Base-by-base conservation (phyloP, 2,888 invertebrate genomes). In the Junonia oenone region DNA sequence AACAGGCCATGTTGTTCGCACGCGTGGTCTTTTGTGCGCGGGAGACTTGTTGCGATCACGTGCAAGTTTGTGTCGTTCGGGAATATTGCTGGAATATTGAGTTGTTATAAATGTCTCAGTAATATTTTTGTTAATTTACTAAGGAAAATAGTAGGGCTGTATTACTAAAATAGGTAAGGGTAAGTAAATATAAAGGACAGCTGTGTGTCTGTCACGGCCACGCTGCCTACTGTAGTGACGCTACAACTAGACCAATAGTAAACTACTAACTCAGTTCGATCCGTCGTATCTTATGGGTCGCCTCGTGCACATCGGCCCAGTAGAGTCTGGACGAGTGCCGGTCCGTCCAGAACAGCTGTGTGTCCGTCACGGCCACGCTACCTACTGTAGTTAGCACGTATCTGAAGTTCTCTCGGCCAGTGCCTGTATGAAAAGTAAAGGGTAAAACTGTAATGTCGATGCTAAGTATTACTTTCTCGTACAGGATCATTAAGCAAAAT, bases 291-390 rank as follows among this genome's bases (percentile, higher is more conserved):
- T 64, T 71, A 17, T 75, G 75, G 11, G 71, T 63, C 1, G 72
- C 65, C 45, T 83, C 81, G 19, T 85, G 80, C 4, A 83, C 56
- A 9, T 65, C 76, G 0, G 87, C 75, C 89, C 89, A 95, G 72
- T 91, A 93, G 4, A 96, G 69, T 2, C 89, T 76, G 2, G 85
- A 74, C 0, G 93, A 92, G 15, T 87, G 79, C 13, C 89, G 69
- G 64, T 92, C 91, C 0, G 93, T 92, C 95, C 96, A 96, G 72
- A 95, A 95, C 14, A 95, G 73, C 67, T 93, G 92, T 8, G 91
- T 84, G n/a, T 92, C 92, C 0, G 94, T 82, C 2, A 93, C 72
- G 0, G 94, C 91, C 35, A 96, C 64, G 31, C 92, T 91, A 0
- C 91, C 85, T 0, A 95, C 92, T 0, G 88, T 79, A 0, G 83